phyloP scores from a whole-genome alignment of 2,113 vertebrate genomes.

The Narcine bancroftii region DNA sequence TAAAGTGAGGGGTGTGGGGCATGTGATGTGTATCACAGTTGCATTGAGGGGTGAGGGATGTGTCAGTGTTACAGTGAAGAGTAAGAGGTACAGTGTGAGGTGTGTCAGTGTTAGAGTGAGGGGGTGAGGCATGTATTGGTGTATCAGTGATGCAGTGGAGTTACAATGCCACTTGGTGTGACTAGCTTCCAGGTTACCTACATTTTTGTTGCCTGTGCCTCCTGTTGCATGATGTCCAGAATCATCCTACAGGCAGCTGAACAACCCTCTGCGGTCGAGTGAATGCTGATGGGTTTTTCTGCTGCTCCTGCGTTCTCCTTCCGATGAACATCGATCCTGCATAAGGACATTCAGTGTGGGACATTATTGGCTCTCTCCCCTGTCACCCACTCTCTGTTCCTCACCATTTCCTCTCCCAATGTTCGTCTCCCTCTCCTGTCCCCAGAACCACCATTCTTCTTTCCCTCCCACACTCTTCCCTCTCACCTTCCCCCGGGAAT shows the following conservation, averaged over 20 bases:
- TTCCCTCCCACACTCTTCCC: too few relatives aligned
- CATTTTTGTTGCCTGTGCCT: conserved; percentile 95
- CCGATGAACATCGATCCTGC: conserved; percentile 84
- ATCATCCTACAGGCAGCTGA: conserved; percentile 87
- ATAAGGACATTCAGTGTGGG: neutral
- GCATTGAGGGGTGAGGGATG: neutral
- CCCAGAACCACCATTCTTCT: neutral
- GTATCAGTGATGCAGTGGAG: too few relatives aligned
- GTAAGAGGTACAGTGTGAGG: too few relatives aligned
- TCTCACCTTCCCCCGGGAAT: neutral
- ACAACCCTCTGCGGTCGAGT: conserved; percentile 86
- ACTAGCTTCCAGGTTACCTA: conserved; percentile 46
- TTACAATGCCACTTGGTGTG: too few relatives aligned
- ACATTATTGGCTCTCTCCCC: neutral
- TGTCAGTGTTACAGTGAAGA: neutral
- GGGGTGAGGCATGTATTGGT: neutral
- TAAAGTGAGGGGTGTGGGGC: neutral
- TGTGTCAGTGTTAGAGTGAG: too few relatives aligned
- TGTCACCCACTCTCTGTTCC: neutral
- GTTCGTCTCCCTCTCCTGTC: too few relatives aligned
- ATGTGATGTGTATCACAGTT: neutral
- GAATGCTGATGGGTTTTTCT: conserved; percentile 90
- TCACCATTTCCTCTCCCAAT: too few relatives aligned
- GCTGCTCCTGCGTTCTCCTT: conserved; percentile 89
- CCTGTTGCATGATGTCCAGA: conserved; percentile 93